Conservation (phyloP, 2,797 vertebrate genomes). For the Arremon aurantiirostris region DNA sequence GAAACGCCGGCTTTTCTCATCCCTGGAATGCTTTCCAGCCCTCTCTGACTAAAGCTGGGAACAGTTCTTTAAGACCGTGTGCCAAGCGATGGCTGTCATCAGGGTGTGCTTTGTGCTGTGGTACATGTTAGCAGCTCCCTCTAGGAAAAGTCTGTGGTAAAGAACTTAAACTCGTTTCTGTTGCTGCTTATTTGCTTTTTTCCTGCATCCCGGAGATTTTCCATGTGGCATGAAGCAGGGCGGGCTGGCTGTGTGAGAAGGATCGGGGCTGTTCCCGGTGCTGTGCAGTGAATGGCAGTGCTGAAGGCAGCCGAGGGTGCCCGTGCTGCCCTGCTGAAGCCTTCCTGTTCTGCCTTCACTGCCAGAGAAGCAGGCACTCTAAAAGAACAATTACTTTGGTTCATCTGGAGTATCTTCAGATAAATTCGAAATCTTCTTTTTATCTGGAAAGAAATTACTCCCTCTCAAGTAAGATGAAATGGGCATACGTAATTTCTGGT, state of each 20-base stretch:
- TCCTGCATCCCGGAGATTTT: not conserved
- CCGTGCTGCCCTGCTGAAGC: not conserved
- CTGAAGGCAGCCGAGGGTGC: not conserved
- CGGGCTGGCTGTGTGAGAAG: not conserved
- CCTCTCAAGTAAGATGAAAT: not conserved
- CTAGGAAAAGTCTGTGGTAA: not conserved
- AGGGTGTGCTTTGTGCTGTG: not conserved
- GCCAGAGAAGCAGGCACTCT: not conserved
- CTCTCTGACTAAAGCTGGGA: not conserved
- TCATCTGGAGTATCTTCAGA: not conserved
- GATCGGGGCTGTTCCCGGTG: not conserved
- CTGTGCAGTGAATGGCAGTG: not conserved
- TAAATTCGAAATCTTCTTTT: not conserved
- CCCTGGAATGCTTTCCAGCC: not conserved
- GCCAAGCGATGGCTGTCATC: not conserved
- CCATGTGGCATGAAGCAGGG: not conserved
- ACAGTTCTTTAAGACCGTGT: not conserved
- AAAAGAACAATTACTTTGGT: not conserved
- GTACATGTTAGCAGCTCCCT: not conserved
- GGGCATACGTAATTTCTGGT: not conserved
- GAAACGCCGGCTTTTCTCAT: not conserved
- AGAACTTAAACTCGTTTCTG: not conserved
- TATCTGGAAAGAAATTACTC: not conserved
- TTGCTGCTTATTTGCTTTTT: not conserved
- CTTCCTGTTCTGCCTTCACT: not conserved